Percentiles rank a stretch among this genome's conserved stretches.
These are phyloP conservation scores for Stramonita haemastoma DNA, from an alignment of 2,888 invertebrate genomes.

Conservation along the genomic window DNA sequence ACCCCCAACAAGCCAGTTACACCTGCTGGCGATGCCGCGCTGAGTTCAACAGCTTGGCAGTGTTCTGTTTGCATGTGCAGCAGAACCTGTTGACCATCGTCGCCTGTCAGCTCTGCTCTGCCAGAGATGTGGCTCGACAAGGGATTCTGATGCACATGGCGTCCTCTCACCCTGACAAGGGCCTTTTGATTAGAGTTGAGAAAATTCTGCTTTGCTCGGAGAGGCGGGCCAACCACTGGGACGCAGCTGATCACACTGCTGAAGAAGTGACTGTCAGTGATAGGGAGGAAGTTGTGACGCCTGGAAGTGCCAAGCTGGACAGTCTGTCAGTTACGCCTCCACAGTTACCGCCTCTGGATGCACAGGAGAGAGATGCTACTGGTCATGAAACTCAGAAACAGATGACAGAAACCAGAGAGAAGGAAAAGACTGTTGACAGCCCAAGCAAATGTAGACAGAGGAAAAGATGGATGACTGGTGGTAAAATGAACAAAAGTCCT, in stretches of 20 bases:
- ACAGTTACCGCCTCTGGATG: no score
- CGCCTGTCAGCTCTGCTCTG: conserved; percentile 20
- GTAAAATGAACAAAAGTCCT: no score
- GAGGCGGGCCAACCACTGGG: neutral
- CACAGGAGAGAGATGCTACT: no score
- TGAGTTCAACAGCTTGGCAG: neutral
- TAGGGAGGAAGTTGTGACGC: neutral
- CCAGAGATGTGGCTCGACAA: conserved; percentile 10
- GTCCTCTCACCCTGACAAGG: conserved; percentile 19
- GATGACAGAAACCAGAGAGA: no score
- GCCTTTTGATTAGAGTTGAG: neutral
- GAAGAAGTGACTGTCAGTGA: neutral
- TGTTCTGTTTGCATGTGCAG: neutral
- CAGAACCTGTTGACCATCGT: conserved; percentile 7
- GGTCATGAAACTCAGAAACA: neutral
- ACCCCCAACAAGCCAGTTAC: neutral
- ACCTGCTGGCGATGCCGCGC: conserved; percentile 14
- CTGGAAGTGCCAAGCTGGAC: neutral
- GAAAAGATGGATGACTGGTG: no score
- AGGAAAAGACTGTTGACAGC: no score
- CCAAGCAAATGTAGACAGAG: no score
- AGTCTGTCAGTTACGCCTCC: no score
- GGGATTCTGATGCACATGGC: conserved; percentile 2
- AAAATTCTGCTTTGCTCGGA: conserved; percentile 19
- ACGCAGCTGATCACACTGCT: neutral